Conservation (phyloP, 2,797 vertebrate species). For the Enteromius paludinosus region DNA sequence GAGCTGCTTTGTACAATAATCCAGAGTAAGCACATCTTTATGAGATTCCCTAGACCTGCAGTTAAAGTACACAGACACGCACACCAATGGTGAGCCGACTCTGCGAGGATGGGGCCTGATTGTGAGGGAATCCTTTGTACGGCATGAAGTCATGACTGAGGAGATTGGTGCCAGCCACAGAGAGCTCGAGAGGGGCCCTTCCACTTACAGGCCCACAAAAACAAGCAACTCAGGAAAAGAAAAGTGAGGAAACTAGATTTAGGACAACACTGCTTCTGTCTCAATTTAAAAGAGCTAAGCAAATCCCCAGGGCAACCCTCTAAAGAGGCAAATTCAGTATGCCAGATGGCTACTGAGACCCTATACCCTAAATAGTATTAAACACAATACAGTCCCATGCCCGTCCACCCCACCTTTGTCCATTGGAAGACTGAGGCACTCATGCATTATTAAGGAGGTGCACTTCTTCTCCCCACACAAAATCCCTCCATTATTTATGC, state of each 20-base stretch:
- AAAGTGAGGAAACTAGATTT: constrained; percentile 4
- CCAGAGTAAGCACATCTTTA: constrained; percentile 34
- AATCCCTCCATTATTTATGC: constrained; percentile 65
- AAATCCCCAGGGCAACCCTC: constrained; percentile 19
- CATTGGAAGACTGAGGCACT: constrained; percentile 33
- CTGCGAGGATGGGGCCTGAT: constrained; percentile 31
- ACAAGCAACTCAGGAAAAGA: background rate
- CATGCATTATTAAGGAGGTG: constrained; percentile 60
- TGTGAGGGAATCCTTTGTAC: constrained; percentile 61
- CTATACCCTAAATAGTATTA: constrained; percentile 26
- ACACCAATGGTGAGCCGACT: constrained; percentile 7
- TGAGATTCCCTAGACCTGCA: constrained; percentile 46
- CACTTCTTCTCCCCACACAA: constrained; percentile 48
- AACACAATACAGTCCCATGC: constrained; percentile 35
- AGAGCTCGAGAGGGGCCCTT: constrained; percentile 22
- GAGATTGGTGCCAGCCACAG: constrained; percentile 49
- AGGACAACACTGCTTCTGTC: background rate
- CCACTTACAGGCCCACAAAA: constrained; percentile 12
- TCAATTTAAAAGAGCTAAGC: constrained; percentile 21
- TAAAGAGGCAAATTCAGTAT: constrained; percentile 28
- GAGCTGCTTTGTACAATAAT: constrained; percentile 28
- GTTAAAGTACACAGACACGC: constrained; percentile 21
- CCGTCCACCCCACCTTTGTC: constrained; percentile 23
- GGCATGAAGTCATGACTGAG: constrained; percentile 42
- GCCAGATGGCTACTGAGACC: constrained; percentile 34